Evolutionary conservation across 1,140 invertebrate genomes (phyloP).

Genomic region (Aphelenchoides besseyi): DNA sequence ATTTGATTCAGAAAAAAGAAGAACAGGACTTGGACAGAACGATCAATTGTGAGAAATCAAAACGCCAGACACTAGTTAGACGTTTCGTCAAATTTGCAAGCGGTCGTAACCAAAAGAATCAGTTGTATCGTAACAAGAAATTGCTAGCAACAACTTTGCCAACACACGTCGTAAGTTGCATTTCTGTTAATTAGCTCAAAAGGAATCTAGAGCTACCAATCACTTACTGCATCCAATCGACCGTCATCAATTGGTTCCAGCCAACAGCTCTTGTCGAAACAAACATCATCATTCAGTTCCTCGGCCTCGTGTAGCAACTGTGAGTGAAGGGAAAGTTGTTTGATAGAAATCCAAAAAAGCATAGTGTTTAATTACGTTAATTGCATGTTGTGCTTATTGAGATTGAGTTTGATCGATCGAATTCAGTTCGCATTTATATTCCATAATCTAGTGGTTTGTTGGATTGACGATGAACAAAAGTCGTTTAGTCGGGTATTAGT

Average conservation of each 20-base stretch:
- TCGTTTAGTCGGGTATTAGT: no score
- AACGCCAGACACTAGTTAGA: background rate
- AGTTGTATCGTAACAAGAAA: background rate
- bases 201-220: slow-evolving; percentile 4
- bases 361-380: no score
- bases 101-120: background rate
- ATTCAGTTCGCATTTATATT: no score
- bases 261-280: background rate
- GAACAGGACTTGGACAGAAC: background rate
- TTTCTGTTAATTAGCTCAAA: background rate
- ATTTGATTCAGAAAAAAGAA: background rate
- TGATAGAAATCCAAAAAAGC: background rate
- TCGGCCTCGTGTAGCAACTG: background rate
- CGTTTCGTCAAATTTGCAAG: slow-evolving; percentile 14
- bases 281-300: background rate
- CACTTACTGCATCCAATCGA: background rate
- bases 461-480: no score
- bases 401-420: no score
- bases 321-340: background rate
- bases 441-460: no score
- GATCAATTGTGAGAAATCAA: background rate
- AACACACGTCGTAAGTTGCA: background rate
- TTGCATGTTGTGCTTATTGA: no score
- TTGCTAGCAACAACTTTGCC: background rate
- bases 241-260: background rate